Evolutionary conservation across 2,888 invertebrate species (phyloP), one percentile per base, ranked within the genome.

Genomic region (Ptychoptera contaminata): DNA sequence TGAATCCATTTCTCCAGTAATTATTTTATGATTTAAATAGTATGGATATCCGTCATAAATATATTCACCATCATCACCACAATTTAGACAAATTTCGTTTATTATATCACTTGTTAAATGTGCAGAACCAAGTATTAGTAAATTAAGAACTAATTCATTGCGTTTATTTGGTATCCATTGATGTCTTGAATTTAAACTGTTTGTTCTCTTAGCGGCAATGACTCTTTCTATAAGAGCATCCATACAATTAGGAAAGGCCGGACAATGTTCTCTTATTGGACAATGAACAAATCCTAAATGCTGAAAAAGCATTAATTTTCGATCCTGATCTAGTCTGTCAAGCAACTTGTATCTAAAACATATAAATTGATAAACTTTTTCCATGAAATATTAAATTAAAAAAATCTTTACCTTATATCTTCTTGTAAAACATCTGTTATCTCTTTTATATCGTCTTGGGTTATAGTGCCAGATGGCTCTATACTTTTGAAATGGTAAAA

Each of bases 221-320:
- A 80, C 73, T 55, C 80, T 70, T 61, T 82, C 81, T 53, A 84
- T 78, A 42, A 83, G 68, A 47, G 78, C 76, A 60, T 85, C 84
- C 74, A 82, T 80, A 57, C 85, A 85, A 59, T 81, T 84, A 41
- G 82, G 77, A 57, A 78, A 85, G 39, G 91, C 87, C 11, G 92
- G 92, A 61, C 96, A 96, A 62, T 93, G 90, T 63, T 93, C 93
- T 44, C 86, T 71, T 63, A 91, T 87, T 11, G 94, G 93, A 62
- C 88, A 90, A 67, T 94, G 92, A 45, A 94, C 85, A 67, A 96
- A 96, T 47, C 93, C 92, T 37, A 94, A 70, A 65, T 94, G 94
- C 63, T 93, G 92, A 57, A 93, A 86, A 48, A 97, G 71, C 79
- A 96, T 87, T 53, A 93, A 71, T 63, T 92, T 90, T 50, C 97